Evolutionary conservation across 2,888 invertebrate species (phyloP).

Genomic region (Tiliacea aurago): DNA sequence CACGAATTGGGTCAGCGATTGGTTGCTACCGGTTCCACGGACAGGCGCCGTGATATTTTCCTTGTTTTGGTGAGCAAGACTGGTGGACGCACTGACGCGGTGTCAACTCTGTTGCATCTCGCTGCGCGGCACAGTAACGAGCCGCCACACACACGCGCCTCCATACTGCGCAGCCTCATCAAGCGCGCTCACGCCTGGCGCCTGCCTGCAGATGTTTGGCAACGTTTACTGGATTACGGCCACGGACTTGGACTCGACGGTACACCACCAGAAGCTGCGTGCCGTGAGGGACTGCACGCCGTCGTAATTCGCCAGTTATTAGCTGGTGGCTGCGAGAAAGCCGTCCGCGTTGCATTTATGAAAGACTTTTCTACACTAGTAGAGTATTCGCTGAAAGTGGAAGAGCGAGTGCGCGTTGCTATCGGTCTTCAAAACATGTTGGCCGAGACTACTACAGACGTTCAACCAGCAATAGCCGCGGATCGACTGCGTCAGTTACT

Average conservation of each 20-base stretch:
- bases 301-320: slow-evolving; percentile 76
- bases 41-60: slow-evolving; percentile 79
- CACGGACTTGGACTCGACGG: slow-evolving; percentile 80
- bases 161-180: slow-evolving; percentile 80
- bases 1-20: slow-evolving; percentile 75
- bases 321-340: slow-evolving; percentile 53
- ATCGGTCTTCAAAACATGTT: slow-evolving; percentile 66
- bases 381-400: slow-evolving; percentile 72
- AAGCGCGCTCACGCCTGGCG: slow-evolving; percentile 80
- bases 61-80: slow-evolving; percentile 82
- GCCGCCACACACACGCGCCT: slow-evolving; percentile 76
- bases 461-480: slow-evolving; percentile 47
- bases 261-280: slow-evolving; percentile 68
- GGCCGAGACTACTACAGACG: slow-evolving; percentile 57
- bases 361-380: slow-evolving; percentile 72
- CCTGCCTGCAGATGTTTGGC: slow-evolving; percentile 74
- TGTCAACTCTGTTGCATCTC: slow-evolving; percentile 73
- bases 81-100: slow-evolving; percentile 73
- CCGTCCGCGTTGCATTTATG: slow-evolving; percentile 70
- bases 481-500: slow-evolving; percentile 67
- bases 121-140: slow-evolving; percentile 76
- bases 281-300: slow-evolving; percentile 80
- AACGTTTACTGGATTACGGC: slow-evolving; percentile 73
- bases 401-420: slow-evolving; percentile 69
- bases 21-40: slow-evolving; percentile 69